Evolutionary conservation across 2,888 invertebrate genomes (phyloP).

Genomic region (Eurytoma adleriae): DNA sequence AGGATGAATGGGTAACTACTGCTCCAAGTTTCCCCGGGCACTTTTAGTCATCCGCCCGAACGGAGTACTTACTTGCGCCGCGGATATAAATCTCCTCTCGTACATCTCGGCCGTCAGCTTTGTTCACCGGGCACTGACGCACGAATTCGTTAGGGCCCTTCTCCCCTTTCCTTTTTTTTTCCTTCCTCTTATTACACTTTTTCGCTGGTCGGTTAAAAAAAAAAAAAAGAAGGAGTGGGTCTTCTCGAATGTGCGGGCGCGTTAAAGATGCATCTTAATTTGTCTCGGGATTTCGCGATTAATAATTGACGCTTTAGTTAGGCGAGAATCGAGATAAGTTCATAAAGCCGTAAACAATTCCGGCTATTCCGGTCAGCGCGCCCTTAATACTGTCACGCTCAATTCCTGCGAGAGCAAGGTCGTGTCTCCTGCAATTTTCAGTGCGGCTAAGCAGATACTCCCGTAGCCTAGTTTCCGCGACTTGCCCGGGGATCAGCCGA

Average conservation of each 20-base stretch:
- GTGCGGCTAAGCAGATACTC: slow-evolving; percentile 7
- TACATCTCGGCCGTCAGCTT: not conserved
- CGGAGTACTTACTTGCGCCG: slow-evolving; percentile 13
- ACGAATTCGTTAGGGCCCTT: too few species aligned
- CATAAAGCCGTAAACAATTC: slow-evolving; percentile 33
- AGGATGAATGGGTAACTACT: slow-evolving; percentile 13
- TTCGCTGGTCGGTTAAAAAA: too few species aligned
- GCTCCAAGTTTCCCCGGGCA: slow-evolving; percentile 12
- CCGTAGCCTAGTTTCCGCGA: slow-evolving; percentile 9
- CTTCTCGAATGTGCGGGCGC: too few species aligned
- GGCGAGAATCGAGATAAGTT: slow-evolving; percentile 18
- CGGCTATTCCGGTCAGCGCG: not conserved
- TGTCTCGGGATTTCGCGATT: too few species aligned
- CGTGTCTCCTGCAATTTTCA: slow-evolving; percentile 37
- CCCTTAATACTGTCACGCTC: slow-evolving; percentile 31
- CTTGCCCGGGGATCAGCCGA: slow-evolving; percentile 17
- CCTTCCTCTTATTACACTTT: too few species aligned
- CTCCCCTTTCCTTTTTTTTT: too few species aligned
- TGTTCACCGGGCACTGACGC: too few species aligned
- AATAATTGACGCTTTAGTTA: not conserved
- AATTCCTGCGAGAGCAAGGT: slow-evolving; percentile 4
- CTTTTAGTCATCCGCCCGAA: slow-evolving; percentile 17
- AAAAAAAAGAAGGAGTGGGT: too few species aligned
- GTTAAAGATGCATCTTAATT: too few species aligned
- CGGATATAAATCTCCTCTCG: slow-evolving; percentile 18